Evolutionary conservation across 2,888 invertebrate species (phyloP).

Genomic region (Patella pellucida): DNA sequence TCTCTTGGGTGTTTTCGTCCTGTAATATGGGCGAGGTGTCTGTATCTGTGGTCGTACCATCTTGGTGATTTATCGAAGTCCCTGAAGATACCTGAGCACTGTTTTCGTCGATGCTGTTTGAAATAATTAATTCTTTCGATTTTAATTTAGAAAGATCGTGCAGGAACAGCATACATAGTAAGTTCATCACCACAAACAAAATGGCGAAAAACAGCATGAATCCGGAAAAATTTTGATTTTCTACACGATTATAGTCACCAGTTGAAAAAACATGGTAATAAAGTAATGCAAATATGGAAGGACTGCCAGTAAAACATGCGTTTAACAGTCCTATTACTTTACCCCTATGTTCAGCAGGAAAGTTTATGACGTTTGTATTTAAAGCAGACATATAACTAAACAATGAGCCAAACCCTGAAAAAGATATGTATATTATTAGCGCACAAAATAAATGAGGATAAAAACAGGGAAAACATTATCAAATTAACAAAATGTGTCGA

Average conservation of each 20-base stretch:
- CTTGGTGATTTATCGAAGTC: neutral
- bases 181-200: slow-evolving; percentile 35
- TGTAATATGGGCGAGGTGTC: too few relatives aligned
- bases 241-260: slow-evolving; percentile 27
- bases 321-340: slow-evolving; percentile 48
- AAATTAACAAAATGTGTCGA: too few relatives aligned
- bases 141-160: slow-evolving; percentile 2
- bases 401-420: slow-evolving; percentile 47
- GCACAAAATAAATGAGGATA: too few relatives aligned
- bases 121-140: neutral
- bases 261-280: slow-evolving; percentile 38
- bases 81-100: neutral
- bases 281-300: slow-evolving; percentile 42
- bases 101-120: neutral
- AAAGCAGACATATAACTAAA: slow-evolving; percentile 52
- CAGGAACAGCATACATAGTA: slow-evolving; percentile 32
- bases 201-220: slow-evolving; percentile 47
- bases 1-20: neutral
- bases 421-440: neutral
- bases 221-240: slow-evolving; percentile 39
- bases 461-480: too few relatives aligned
- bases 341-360: slow-evolving; percentile 40
- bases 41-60: neutral
- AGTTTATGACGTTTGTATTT: slow-evolving; percentile 50
- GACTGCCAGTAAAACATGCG: slow-evolving; percentile 49